A percentile compares a stretch with the other conserved stretches of the same genome.
These are phyloP conservation scores for Rugalucina vietnamica DNA, from an alignment of 2,888 invertebrate species.

Conservation along the genomic window DNA sequence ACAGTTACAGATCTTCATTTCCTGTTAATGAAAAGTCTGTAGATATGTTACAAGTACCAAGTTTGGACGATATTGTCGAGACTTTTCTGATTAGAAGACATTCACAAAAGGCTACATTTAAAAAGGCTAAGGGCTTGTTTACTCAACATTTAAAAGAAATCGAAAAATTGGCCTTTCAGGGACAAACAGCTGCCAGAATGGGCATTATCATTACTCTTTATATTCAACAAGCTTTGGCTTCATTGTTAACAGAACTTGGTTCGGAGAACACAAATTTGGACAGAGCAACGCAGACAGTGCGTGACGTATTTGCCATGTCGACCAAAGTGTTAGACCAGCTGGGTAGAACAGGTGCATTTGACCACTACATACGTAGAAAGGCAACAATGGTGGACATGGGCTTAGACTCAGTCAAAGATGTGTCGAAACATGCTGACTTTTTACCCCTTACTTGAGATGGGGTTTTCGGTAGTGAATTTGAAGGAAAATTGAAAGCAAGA, in stretches of 20 bases:
- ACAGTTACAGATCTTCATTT: constrained; percentile 25
- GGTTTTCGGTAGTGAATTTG: constrained; percentile 38
- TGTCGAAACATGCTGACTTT: background rate
- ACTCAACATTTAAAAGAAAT: constrained; percentile 9
- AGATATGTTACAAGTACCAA: constrained; percentile 1
- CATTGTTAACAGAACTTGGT: background rate
- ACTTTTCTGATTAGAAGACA: constrained; percentile 23
- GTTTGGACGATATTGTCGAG: constrained; percentile 7
- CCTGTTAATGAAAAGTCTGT: constrained; percentile 12
- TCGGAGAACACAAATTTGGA: constrained; percentile 21
- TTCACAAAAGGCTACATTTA: constrained; percentile 16
- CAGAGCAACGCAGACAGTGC: constrained; percentile 19
- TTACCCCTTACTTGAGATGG: constrained; percentile 35
- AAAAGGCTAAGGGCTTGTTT: constrained; percentile 1
- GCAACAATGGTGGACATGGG: constrained; percentile 40
- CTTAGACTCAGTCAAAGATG: constrained; percentile 31
- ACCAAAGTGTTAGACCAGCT: constrained; percentile 39
- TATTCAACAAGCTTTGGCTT: constrained; percentile 31
- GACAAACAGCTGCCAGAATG: constrained; percentile 33
- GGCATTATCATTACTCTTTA: constrained; percentile 24
- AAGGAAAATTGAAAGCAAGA: constrained; percentile 40
- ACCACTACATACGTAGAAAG: constrained; percentile 29
- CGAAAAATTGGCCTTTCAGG: constrained; percentile 38
- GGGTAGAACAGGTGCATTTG: constrained; percentile 40
- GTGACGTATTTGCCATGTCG: constrained; percentile 51